These are phyloP conservation scores for Streblospio benedicti DNA, from an alignment of 1,140 invertebrate species.

Conservation along the genomic window DNA sequence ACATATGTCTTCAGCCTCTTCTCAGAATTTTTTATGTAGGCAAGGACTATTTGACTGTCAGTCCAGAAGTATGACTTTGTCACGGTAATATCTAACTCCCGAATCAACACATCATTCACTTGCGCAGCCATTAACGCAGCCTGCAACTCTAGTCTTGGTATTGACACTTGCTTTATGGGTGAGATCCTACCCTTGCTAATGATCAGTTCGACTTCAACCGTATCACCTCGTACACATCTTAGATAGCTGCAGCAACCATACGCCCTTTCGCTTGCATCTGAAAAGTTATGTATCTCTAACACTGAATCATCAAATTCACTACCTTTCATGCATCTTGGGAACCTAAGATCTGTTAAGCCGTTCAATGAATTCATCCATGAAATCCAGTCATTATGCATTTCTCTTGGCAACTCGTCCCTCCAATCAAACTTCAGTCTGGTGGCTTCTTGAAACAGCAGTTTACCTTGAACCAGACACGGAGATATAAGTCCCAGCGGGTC, in stretches of 20 bases:
- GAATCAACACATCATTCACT: not conserved
- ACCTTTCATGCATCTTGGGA: not conserved
- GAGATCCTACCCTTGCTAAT: not conserved
- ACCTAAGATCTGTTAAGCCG: not conserved
- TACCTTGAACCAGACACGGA: not conserved
- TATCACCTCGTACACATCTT: not conserved
- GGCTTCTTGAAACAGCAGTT: not conserved
- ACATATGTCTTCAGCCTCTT: slow-evolving; percentile 42
- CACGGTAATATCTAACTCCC: slow-evolving; percentile 10
- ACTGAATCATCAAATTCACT: not conserved
- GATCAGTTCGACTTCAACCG: not conserved
- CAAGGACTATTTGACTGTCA: too few species aligned
- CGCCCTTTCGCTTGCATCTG: not conserved
- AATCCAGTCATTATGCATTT: too few species aligned
- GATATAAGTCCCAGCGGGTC: not conserved
- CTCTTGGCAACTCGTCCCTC: not conserved
- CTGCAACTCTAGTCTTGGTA: not conserved
- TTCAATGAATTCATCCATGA: too few species aligned
- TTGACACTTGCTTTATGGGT: not conserved
- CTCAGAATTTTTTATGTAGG: too few species aligned
- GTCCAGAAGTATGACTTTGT: slow-evolving; percentile 13
- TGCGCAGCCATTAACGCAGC: not conserved
- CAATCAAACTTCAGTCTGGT: not conserved
- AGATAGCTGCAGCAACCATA: not conserved
- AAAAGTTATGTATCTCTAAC: not conserved